A percentile compares a stretch with the other conserved stretches of the same genome.
These are phyloP conservation scores for Patella caerulea DNA, from an alignment of 2,888 invertebrate genomes.

Conservation along the genomic window DNA sequence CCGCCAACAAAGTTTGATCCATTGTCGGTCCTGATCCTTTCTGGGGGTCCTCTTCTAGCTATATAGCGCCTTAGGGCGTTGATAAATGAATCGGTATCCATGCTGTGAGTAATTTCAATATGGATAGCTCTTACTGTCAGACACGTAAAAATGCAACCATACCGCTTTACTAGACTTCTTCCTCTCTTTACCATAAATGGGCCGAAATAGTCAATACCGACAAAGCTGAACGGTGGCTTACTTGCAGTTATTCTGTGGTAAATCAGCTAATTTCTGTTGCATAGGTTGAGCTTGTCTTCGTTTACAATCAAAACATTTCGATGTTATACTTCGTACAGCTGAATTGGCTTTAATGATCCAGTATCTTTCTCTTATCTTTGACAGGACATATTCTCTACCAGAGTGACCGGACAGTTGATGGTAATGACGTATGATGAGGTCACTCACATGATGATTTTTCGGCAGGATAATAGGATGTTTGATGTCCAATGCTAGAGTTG, in stretches of 20 bases:
- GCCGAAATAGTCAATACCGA: constrained; percentile 30
- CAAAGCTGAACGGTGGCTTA: constrained; percentile 29
- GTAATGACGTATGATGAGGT: neutral
- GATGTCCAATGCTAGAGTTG: neutral
- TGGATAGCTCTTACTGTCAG: constrained; percentile 29
- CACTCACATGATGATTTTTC: neutral
- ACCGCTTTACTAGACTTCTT: constrained; percentile 22
- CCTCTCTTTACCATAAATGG: constrained; percentile 28
- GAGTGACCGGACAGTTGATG: neutral
- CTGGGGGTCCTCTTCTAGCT: constrained; percentile 22
- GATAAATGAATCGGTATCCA: constrained; percentile 23
- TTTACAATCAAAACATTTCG: constrained; percentile 8
- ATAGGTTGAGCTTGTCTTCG: constrained; percentile 3
- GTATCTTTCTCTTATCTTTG: constrained; percentile 6
- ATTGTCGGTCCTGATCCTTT: constrained; percentile 24
- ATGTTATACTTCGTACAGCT: neutral
- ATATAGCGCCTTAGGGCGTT: constrained; percentile 29
- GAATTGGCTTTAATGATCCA: constrained; percentile 18
- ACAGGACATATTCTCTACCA: neutral
- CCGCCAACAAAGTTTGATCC: constrained; percentile 30
- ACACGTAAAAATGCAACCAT: constrained; percentile 35
- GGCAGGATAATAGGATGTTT: constrained; percentile 18
- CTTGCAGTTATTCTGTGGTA: constrained; percentile 21
- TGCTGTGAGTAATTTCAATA: constrained; percentile 25
- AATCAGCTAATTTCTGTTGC: constrained; percentile 23